phyloP scores from a whole-genome alignment of 37 sponge, comb jelly and placozoan species.

The Geodia barretti region DNA sequence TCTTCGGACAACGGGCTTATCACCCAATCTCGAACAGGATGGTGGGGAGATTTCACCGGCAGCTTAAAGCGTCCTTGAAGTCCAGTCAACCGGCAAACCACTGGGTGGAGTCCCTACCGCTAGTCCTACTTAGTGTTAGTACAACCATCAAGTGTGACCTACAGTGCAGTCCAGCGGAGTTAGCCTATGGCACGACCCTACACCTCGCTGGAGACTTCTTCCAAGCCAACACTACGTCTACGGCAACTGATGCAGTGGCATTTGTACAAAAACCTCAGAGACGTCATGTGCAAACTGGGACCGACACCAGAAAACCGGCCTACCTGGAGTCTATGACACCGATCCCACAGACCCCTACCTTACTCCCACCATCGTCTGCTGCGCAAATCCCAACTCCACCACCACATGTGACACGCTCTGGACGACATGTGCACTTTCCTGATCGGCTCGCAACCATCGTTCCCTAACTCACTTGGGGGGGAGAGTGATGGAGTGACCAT shows the following conservation, averaged over 20 bases:
- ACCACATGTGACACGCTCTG: too few species aligned
- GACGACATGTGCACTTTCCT: too few species aligned
- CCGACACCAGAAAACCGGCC: too few species aligned
- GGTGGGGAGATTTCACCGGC: conserved; percentile 27
- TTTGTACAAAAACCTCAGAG: conserved; percentile 3
- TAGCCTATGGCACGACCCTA: conserved; percentile 34
- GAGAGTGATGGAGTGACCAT: too few species aligned
- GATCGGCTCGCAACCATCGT: too few species aligned
- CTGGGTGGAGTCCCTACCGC: conserved; percentile 14
- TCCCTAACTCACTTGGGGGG: too few species aligned
- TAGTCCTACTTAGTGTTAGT: conserved; percentile 21
- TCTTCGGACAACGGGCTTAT: conserved; percentile 24
- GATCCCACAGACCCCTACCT: too few species aligned
- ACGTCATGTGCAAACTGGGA: too few species aligned
- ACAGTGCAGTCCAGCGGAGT: conserved; percentile 40
- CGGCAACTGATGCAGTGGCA: not conserved
- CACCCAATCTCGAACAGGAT: conserved; percentile 41
- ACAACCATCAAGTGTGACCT: conserved; percentile 19
- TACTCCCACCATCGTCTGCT: too few species aligned
- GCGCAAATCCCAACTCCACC: too few species aligned
- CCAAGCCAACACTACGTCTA: not conserved
- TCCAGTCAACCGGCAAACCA: not conserved
- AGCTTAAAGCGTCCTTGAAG: conserved; percentile 32
- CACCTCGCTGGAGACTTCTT: conserved; percentile 35
- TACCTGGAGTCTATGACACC: too few species aligned